A percentile compares a stretch with the other conserved stretches of the same genome.
Conservation (phyloP, 2,113 vertebrate genomes). For the Cyanocitta stelleri region DNA sequence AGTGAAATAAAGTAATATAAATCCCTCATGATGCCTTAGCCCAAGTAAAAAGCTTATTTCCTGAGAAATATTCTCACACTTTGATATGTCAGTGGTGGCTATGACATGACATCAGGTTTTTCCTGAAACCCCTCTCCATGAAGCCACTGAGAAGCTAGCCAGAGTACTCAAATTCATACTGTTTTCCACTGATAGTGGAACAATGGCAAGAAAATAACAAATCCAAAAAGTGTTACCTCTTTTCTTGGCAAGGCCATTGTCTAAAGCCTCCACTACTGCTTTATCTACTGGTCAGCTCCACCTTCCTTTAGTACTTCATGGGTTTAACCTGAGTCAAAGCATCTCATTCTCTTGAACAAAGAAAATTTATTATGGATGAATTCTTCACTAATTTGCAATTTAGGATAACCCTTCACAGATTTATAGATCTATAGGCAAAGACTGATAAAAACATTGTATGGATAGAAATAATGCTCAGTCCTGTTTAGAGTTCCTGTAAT, state of each 20-base stretch:
- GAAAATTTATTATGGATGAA: not conserved
- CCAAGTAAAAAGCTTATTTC: not conserved
- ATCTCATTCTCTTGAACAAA: not conserved
- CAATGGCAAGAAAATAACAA: not conserved
- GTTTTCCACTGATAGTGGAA: not conserved
- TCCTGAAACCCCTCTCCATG: not conserved
- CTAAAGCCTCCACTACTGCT: not conserved
- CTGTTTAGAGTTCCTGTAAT: not conserved
- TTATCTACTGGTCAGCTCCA: not conserved
- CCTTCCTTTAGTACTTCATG: not conserved
- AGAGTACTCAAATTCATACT: not conserved
- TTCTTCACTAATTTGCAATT: not conserved
- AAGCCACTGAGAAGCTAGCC: not conserved
- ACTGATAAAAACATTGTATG: not conserved
- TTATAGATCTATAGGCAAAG: not conserved
- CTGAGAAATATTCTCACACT: not conserved
- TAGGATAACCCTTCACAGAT: not conserved
- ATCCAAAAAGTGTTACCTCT: not conserved
- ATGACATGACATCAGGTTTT: not conserved
- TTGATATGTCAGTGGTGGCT: not conserved
- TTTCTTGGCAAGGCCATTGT: not conserved
- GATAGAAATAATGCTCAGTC: not conserved
- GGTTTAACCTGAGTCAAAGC: not conserved
- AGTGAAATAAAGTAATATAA: not conserved
- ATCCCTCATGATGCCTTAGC: not conserved